A percentile compares a stretch with the other conserved stretches of the same genome.
These are phyloP conservation scores for Oryzias javanicus DNA, from an alignment of 2,113 vertebrate species.

Conservation along the genomic window DNA sequence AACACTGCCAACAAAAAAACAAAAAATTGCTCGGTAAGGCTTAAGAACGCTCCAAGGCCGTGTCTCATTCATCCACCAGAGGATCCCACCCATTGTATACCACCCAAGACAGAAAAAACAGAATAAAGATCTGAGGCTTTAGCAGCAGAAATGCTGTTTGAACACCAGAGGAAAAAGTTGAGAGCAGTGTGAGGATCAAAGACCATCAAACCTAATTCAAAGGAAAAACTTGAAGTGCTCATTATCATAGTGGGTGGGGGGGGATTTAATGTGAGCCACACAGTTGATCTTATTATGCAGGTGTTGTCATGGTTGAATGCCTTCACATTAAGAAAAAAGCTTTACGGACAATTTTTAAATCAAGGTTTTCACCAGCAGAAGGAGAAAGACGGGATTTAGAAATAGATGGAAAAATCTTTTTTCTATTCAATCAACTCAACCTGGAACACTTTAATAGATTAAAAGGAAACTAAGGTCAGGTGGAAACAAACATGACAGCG, in stretches of 20 bases:
- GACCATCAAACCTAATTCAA: background rate
- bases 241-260: constrained; percentile 3
- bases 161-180: background rate
- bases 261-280: constrained; percentile 13
- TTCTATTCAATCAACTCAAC: constrained; percentile 5
- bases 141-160: constrained; percentile 15
- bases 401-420: background rate
- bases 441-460: constrained; percentile 41
- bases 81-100: constrained; percentile 5
- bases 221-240: constrained; percentile 21
- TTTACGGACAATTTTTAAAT: background rate
- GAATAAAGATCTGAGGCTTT: background rate
- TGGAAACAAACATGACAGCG: constrained; percentile 15
- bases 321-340: background rate
- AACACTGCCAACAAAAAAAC: too few relatives aligned
- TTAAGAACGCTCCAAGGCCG: background rate
- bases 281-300: constrained; percentile 12
- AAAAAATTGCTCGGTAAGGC: too few relatives aligned
- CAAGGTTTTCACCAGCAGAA: background rate
- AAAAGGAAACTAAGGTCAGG: constrained; percentile 25
- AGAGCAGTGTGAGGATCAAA: constrained; percentile 18
- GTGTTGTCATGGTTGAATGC: background rate
- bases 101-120: constrained; percentile 3
- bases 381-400: background rate
- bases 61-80: background rate